Base-by-base conservation (phyloP, 1,140 invertebrate species). In the Procambarus clarkii region DNA sequence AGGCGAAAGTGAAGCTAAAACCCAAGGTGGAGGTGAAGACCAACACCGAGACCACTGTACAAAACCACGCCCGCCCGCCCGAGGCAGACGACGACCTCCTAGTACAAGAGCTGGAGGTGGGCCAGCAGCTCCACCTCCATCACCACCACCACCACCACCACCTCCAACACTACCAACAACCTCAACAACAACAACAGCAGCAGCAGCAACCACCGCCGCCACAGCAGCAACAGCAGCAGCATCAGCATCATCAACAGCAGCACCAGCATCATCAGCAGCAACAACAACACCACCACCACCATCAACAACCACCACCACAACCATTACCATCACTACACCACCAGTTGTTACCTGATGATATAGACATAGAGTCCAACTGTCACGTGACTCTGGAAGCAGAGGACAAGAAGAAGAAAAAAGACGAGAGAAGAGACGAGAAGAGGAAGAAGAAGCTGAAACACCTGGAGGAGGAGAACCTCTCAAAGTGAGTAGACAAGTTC, bases 1-100 rank as follows among this genome's bases (percentile, higher is more conserved):
- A 88, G 86, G 86, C 86, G 24, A 48, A 71, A 58, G 86, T 88
- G 15, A 88, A 88, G 79, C 86, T 88, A 88, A 88, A 88, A 88
- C 46, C 58, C 58, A 80, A 88, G 46, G 21, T 69, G 69, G 85
- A 76, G 24, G 76, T 54, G n/a, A 86, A 86, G 74, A 9, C 54
- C 44, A 60, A 83, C 81, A 60, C 71, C 50, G 85, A 60, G 24
- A 13, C 85, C 74, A 34, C 0, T 34, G 78, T 80, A 82, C 86
- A 88, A 78, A 80, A 88, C 45, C 45, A 88, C 58, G 71, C 71
- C 71, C 71, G 44, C 45, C 85, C 74, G 24, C 85, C 85, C 13
- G 50, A n/a, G 34, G 24, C 50, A 18, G 34, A 58, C 21, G 64
- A 78, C 60, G 50, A 76, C 74, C 71, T n/a, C 4, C 46, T 54